phyloP scores from a whole-genome alignment of 2,888 invertebrate genomes.

The Himalopsyche tibetana region DNA sequence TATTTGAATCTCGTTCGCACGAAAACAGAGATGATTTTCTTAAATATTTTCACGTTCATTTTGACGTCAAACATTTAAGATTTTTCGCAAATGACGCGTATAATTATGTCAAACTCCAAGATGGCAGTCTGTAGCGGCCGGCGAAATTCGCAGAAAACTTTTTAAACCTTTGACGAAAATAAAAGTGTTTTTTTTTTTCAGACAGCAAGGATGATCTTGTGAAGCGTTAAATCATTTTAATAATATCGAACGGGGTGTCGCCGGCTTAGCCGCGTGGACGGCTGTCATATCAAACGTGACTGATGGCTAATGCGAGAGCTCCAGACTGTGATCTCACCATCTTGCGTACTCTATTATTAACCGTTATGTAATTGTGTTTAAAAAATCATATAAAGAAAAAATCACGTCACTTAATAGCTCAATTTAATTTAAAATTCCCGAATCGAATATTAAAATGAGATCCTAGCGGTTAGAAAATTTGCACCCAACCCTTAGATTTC shows the following conservation, averaged over 20 bases:
- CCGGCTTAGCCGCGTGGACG: not conserved
- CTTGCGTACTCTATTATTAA: conserved; percentile 1
- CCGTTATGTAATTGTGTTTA: not conserved
- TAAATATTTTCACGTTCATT: too few relatives aligned
- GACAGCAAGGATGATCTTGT: not conserved
- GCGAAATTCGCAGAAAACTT: conserved; percentile 27
- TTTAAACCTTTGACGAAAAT: conserved; percentile 20
- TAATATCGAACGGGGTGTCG: conserved; percentile 15
- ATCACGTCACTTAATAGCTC: too few relatives aligned
- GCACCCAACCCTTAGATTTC: too few relatives aligned
- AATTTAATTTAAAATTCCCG: too few relatives aligned
- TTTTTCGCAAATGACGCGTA: not conserved
- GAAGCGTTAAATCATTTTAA: conserved; percentile 15
- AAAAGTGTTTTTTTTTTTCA: not conserved
- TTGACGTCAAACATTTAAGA: too few relatives aligned
- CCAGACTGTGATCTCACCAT: conserved; percentile 10
- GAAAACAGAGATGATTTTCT: too few relatives aligned
- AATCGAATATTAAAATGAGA: too few relatives aligned
- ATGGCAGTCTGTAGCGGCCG: not conserved
- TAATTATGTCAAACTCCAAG: not conserved
- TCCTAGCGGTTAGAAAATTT: too few relatives aligned
- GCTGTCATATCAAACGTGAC: conserved; percentile 23
- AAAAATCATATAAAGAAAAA: too few relatives aligned
- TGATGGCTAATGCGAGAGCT: not conserved
- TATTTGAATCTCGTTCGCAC: too few relatives aligned